Conservation (phyloP, 1,140 invertebrate genomes). For the Phenacoccus solenopsis region DNA sequence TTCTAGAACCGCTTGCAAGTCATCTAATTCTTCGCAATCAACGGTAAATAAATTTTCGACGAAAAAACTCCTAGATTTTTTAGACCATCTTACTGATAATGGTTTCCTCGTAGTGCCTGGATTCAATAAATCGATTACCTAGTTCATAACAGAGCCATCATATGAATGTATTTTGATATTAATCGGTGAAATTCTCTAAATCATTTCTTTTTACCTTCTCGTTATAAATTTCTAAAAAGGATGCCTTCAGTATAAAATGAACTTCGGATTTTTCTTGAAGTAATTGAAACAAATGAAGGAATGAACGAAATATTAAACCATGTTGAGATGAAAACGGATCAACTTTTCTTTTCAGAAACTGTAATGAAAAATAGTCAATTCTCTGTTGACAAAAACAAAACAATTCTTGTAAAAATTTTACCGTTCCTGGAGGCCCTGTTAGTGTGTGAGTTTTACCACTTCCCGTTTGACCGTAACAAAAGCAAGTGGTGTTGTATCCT, state of each 20-base stretch:
- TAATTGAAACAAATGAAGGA: constrained; percentile 77
- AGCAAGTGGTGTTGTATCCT: constrained; percentile 83
- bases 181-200: constrained; percentile 19
- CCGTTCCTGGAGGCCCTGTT: constrained; percentile 76
- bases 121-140: constrained; percentile 91
- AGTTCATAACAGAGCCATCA: constrained; percentile 18
- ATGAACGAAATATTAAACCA: constrained; percentile 75
- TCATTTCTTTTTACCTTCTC: constrained; percentile 64
- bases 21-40: constrained; percentile 86
- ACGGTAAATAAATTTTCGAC: constrained; percentile 92
- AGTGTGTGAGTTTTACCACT: constrained; percentile 93
- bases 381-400: constrained; percentile 22
- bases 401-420: constrained; percentile 31
- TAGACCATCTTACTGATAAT: constrained; percentile 80
- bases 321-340: constrained; percentile 53
- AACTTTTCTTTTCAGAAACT: constrained; percentile 48
- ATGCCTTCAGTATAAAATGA: constrained; percentile 80
- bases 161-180: not conserved
- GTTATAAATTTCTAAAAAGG: constrained; percentile 91
- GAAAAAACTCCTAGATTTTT: constrained; percentile 81
- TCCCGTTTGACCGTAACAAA: constrained; percentile 95
- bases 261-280: constrained; percentile 58
- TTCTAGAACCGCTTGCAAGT: constrained; percentile 83
- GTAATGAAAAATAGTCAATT: constrained; percentile 34
- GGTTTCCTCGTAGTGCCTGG: constrained; percentile 67